Conservation (phyloP, 1,140 invertebrate species). For the honey bee (Apis mellifera) region DNA sequence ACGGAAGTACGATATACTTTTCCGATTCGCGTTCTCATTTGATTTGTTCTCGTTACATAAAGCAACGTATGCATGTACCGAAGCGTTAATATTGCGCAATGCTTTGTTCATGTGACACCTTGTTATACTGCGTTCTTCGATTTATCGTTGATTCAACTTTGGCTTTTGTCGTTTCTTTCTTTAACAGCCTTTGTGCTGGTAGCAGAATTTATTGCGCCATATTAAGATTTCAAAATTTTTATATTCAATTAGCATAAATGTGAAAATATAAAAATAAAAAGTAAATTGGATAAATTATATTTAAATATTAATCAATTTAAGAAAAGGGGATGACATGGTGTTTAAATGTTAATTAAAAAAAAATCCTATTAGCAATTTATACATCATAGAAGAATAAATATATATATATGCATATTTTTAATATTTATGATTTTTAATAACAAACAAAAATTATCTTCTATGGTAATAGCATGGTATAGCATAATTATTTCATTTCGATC, state of each 20-base stretch:
- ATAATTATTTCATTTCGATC: too few relatives aligned
- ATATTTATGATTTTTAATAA: too few relatives aligned
- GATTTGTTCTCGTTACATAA: conserved; percentile 5
- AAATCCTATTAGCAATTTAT: too few relatives aligned
- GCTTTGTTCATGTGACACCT: conserved; percentile 8
- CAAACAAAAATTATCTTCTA: too few relatives aligned
- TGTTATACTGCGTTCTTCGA: background rate
- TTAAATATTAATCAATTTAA: too few relatives aligned
- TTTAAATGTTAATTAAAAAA: too few relatives aligned
- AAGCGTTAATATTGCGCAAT: conserved; percentile 8
- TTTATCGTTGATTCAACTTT: background rate
- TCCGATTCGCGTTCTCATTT: background rate
- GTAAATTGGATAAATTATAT: too few relatives aligned
- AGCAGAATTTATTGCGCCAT: background rate
- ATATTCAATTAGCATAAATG: background rate
- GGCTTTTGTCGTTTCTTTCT: background rate
- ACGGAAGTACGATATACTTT: background rate
- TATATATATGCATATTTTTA: too few relatives aligned
- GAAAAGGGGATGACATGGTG: too few relatives aligned
- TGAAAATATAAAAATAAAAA: background rate
- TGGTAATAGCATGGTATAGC: too few relatives aligned
- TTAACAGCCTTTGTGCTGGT: background rate
- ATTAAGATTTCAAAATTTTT: background rate
- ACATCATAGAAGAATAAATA: too few relatives aligned
- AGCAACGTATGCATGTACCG: background rate